Evolutionary conservation across 2,888 invertebrate species (phyloP).

Genomic region (Thereva unica): DNA sequence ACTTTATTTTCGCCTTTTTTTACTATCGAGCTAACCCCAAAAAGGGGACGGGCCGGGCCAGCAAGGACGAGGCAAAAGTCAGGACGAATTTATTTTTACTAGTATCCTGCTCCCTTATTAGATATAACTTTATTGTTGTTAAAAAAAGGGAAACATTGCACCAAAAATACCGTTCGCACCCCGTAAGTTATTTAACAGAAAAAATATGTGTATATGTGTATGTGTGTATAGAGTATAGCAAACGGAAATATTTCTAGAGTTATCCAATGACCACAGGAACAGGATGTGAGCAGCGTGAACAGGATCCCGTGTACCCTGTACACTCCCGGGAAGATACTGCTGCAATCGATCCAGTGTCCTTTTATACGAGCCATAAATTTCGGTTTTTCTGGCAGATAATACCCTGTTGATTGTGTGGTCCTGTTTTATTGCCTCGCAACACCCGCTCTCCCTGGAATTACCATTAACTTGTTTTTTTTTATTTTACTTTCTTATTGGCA

Average conservation of each 20-base stretch:
- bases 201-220: too few species aligned
- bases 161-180: conserved; percentile 3
- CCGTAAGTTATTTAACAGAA: conserved; percentile 30
- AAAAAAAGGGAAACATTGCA: conserved; percentile 27
- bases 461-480: conserved; percentile 20
- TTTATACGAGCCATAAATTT: conserved; percentile 28
- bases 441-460: conserved; percentile 2
- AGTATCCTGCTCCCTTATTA: conserved; percentile 21
- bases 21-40: too few species aligned
- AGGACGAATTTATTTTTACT: conserved; percentile 20
- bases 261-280: not conserved
- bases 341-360: conserved; percentile 22
- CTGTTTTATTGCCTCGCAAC: conserved; percentile 6
- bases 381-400: conserved; percentile 5
- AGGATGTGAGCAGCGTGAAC: not conserved
- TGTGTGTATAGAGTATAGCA: not conserved
- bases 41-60: not conserved
- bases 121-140: conserved; percentile 30
- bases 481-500: not conserved
- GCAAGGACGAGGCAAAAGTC: conserved; percentile 25
- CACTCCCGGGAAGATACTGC: conserved; percentile 3
- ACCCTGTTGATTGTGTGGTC: conserved; percentile 27
- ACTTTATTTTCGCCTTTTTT: conserved; percentile 36
- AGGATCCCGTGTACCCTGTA: not conserved
- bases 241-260: conserved; percentile 5